Conservation (phyloP, 2,888 invertebrate genomes). For the Metellina segmentata region DNA sequence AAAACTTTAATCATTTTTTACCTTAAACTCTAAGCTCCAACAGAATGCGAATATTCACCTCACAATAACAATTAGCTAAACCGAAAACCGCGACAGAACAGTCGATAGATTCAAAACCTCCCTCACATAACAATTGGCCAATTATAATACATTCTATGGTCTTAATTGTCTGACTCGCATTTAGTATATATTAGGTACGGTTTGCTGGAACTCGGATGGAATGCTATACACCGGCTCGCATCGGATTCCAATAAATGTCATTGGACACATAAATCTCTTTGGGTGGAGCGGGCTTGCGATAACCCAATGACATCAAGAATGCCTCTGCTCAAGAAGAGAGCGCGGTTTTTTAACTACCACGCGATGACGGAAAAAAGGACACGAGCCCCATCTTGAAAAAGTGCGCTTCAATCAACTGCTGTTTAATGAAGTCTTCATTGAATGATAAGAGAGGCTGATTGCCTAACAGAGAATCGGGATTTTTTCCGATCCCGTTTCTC, state of each 20-base stretch:
- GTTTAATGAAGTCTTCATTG: slow-evolving; percentile 46
- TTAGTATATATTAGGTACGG: slow-evolving; percentile 25
- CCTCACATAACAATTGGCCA: slow-evolving; percentile 27
- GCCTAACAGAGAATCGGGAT: slow-evolving; percentile 5
- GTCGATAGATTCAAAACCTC: slow-evolving; percentile 31
- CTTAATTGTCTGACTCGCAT: slow-evolving; percentile 33
- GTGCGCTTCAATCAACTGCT: slow-evolving; percentile 15
- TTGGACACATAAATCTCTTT: slow-evolving; percentile 24
- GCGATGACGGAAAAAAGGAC: slow-evolving; percentile 3
- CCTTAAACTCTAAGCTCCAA: no score
- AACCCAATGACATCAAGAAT: slow-evolving; percentile 10
- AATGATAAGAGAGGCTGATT: slow-evolving; percentile 39
- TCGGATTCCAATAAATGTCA: slow-evolving; percentile 63
- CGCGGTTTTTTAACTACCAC: neutral
- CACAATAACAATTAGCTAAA: neutral
- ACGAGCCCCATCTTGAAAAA: slow-evolving; percentile 21
- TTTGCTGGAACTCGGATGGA: slow-evolving; percentile 23
- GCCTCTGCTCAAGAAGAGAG: neutral
- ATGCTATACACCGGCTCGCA: slow-evolving; percentile 28
- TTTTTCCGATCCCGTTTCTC: neutral
- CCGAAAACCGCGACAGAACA: neutral
- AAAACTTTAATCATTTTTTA: no score
- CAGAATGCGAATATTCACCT: neutral
- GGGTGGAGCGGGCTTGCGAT: neutral
- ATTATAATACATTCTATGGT: slow-evolving; percentile 7